These are phyloP conservation scores for Dolichoris vasculosae DNA, from an alignment of 1,140 invertebrate genomes.

Conservation along the genomic window DNA sequence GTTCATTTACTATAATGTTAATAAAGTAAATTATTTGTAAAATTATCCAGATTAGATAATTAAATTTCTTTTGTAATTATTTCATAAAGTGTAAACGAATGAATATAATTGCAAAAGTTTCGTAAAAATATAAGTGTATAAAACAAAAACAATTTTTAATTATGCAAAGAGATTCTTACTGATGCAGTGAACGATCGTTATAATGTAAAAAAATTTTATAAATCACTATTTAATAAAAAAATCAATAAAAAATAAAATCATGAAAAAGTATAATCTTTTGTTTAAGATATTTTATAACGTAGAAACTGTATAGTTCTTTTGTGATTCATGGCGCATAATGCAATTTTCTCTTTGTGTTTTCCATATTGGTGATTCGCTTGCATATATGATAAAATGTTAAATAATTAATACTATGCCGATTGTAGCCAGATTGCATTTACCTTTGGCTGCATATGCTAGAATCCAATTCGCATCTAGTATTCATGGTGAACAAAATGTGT, in stretches of 20 bases:
- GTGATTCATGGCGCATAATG: slow-evolving; percentile 62
- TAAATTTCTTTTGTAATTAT: not conserved
- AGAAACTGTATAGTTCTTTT: slow-evolving; percentile 33
- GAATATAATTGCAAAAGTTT: not conserved
- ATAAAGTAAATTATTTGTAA: no score
- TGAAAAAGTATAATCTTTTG: not conserved
- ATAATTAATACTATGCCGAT: slow-evolving; percentile 70
- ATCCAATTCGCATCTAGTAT: slow-evolving; percentile 73
- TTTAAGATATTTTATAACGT: not conserved
- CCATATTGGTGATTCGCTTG: slow-evolving; percentile 68
- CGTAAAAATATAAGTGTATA: no score
- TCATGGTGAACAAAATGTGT: slow-evolving; percentile 66
- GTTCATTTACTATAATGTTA: no score
- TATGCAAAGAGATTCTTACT: no score
- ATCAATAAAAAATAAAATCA: no score
- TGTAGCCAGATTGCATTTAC: slow-evolving; percentile 35
- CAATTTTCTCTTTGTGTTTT: slow-evolving; percentile 64
- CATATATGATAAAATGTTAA: slow-evolving; percentile 68
- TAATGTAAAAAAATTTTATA: not conserved
- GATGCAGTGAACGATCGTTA: not conserved
- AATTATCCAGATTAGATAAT: no score
- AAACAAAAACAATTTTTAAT: no score
- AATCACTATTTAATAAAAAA: not conserved
- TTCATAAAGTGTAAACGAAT: not conserved
- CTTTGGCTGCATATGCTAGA: slow-evolving; percentile 71